Evolutionary conservation across 2,113 vertebrate genomes (phyloP), one percentile per base, ranked within the genome.

Genomic region (Sturnus vulgaris): DNA sequence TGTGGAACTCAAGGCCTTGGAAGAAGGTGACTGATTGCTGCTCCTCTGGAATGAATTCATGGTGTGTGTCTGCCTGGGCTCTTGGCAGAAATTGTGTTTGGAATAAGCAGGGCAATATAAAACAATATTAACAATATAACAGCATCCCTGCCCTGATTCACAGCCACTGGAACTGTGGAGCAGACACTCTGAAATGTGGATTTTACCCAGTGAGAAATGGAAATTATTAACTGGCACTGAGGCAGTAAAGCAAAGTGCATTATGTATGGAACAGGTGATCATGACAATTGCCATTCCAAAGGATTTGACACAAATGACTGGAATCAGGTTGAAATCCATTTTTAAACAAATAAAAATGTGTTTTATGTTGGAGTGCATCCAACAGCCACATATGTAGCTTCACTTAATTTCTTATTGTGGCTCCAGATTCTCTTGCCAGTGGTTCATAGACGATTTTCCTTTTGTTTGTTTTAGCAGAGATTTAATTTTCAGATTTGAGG

Each of bases 401-500:
- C 56, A 40, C 21, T 6, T 7, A 37, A 18, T 28, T 91, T 71
- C 31, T 52, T 19, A 5, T 5, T 57, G 47, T 59, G 31, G 11
- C n/a, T 18, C 6, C 0, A 2, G 5, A 3, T 73, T 82, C 40
- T 83, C 64, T 35, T 92, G 44, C 50, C 55, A 33, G 39, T 57
- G 19, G 44, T 65, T 88, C 28, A 7, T n/a, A 19, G 72, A 55
- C 70, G 47, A 46, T 39, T 86, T 69, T 59, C 37, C 47, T 85
- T 75, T 66, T 78, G 25, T 81, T 91, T 90, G 33, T 47, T 68
- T 75, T 85, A 47, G 47, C 61, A 82, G 60, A 82, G 33, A 66
- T 90, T 66, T 66, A 42, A 82, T 95, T 91, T 96, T 77, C 55
- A 78, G 50, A 83, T 93, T 69, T 65, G 66, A 90, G 55, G 31